phyloP scores from a whole-genome alignment of 2,113 vertebrate species.

The Mormoops blainvillei region DNA sequence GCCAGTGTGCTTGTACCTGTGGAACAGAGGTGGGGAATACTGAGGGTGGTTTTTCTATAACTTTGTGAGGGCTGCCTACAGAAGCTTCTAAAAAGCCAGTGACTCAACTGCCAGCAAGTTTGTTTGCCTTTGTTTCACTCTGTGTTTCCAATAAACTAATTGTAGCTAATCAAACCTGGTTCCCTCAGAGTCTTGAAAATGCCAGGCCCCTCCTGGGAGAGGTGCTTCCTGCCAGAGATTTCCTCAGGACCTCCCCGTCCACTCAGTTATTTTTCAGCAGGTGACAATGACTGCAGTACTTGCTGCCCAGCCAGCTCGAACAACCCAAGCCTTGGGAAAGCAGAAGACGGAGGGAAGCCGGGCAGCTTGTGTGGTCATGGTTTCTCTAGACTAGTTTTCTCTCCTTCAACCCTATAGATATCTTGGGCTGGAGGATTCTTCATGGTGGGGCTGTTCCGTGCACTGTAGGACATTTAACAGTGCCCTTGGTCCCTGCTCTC shows the following conservation, averaged over 20 bases:
- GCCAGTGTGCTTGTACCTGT: not conserved
- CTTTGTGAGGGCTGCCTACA: not conserved
- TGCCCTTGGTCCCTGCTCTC: not conserved
- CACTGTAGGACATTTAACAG: not conserved
- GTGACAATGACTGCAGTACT: not conserved
- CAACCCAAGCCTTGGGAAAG: not conserved
- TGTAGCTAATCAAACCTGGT: conserved; percentile 47
- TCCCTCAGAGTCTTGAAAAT: conserved; percentile 33
- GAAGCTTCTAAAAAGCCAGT: not conserved
- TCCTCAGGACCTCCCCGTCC: not conserved
- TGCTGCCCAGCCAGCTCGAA: not conserved
- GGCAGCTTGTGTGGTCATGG: not conserved
- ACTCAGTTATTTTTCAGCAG: not conserved
- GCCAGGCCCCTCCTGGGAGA: not conserved
- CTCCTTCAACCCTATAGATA: not conserved
- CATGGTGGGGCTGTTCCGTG: not conserved
- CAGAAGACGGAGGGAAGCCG: not conserved
- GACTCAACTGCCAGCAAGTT: not conserved
- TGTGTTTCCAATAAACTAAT: conserved; percentile 67
- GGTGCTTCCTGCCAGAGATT: not conserved
- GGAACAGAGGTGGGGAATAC: not conserved
- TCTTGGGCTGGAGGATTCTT: not conserved
- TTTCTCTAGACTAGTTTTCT: not conserved
- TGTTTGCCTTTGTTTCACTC: conserved; percentile 32
- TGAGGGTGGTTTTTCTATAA: not conserved